Evolutionary conservation across 2,888 invertebrate species (phyloP).

Genomic region (Epinotia brunnichana): DNA sequence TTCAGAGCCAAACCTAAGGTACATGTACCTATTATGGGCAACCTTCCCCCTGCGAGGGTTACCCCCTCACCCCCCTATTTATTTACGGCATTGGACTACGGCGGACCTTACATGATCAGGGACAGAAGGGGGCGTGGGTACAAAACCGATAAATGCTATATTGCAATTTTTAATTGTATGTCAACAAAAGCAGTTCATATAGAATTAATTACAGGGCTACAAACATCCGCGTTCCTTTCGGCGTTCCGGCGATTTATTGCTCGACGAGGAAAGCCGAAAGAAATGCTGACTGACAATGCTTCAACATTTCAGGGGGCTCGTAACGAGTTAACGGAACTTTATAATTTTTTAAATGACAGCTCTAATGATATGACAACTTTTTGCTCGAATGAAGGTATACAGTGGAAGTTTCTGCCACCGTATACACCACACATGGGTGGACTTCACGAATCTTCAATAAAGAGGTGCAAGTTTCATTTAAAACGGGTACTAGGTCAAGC

Average conservation of each 20-base stretch:
- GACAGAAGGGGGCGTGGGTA: constrained; percentile 13
- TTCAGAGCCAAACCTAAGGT: constrained; percentile 15
- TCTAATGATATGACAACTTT: background rate
- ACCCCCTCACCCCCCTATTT: constrained; percentile 3
- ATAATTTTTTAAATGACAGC: too few relatives aligned
- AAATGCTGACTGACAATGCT: constrained; percentile 2
- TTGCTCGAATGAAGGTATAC: constrained; percentile 1
- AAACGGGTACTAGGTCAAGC: constrained; percentile 17
- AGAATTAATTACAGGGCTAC: constrained; percentile 9
- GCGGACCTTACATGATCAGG: constrained; percentile 8
- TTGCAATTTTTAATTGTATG: constrained; percentile 12
- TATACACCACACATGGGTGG: too few relatives aligned
- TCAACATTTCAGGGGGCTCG: constrained; percentile 1
- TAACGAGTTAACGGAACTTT: too few relatives aligned
- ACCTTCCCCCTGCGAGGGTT: background rate
- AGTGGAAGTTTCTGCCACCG: constrained; percentile 9
- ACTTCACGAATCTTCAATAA: constrained; percentile 8
- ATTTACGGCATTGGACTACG: constrained; percentile 11
- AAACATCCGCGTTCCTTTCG: background rate
- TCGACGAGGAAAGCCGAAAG: background rate
- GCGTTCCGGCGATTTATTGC: background rate
- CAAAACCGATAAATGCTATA: constrained; percentile 14
- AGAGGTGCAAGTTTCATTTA: constrained; percentile 12
- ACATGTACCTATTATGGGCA: constrained; percentile 1
- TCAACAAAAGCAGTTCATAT: constrained; percentile 11